Base-by-base conservation (phyloP, 2,113 vertebrate species). In the Antigone vipio region DNA sequence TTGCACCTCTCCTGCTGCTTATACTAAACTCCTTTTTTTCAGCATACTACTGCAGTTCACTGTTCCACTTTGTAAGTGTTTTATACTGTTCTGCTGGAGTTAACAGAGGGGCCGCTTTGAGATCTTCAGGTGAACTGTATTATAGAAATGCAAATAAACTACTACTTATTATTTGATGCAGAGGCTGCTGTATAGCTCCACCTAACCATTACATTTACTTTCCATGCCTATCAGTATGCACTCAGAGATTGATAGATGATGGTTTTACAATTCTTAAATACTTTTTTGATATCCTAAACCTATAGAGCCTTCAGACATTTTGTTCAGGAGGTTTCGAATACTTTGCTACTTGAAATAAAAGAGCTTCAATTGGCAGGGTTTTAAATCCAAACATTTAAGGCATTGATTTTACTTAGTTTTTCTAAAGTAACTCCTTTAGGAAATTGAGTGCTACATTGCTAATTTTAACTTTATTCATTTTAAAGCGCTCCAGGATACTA, bases 391-490 rank as follows among this genome's bases (percentile, higher is more conserved):
- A 96, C 81, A 96, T 97, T 89, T 96, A 97, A 81, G 45, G 63
- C 89, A 96, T 89, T 94, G 97, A 94, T 95, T 98, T 98, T 92
- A 56, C 93, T 96, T 95, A 89, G 94, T 97, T 97, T 96, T 84
- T 95, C 89, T 96, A 91, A 83, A 96, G 67, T 96, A 97, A 97
- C 95, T 95, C 94, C 97, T 97, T 92, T 92, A 97, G 95, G 85
- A 96, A 96, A 95, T 94, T 85, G 93, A 93, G 77, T 95, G 68
- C 92, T 97, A 84, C 84, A 49, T 86, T 97, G 91, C 79, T 96
- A 96, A 96, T 96, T 98, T 97, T 96, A 96, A 95, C 87, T 95
- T 95, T 93, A 95, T 95, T 95, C 62, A 59, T 96, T 95, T 94
- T 97, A 95, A 89, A 94, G 72, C 94, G 90, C 92, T 93, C 73